These are phyloP conservation scores for Trochalopteron elliotii DNA, from an alignment of 2,113 vertebrate species.

Conservation along the genomic window DNA sequence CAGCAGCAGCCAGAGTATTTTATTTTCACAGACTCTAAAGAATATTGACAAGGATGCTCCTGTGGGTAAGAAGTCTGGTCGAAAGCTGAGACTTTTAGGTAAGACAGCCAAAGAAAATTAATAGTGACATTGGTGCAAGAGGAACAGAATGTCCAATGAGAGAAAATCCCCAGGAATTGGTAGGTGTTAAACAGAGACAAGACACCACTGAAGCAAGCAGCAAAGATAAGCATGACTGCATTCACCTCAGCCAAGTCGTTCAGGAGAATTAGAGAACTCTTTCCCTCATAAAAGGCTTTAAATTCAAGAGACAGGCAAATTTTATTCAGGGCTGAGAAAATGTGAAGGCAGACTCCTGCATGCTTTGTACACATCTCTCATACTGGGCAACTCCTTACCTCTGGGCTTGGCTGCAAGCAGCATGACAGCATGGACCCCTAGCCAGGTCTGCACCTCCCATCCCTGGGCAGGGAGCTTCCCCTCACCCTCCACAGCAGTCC, in stretches of 20 bases:
- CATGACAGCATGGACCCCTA: rapidly evolving
- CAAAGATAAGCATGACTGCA: not conserved
- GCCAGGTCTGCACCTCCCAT: rapidly evolving
- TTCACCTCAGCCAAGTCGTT: not conserved
- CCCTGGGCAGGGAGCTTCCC: not conserved
- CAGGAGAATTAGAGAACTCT: not conserved
- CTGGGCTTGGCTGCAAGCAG: not conserved
- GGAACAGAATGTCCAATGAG: not conserved
- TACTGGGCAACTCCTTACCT: not conserved
- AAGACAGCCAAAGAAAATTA: not conserved
- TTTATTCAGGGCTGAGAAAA: not conserved
- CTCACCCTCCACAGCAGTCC: not conserved
- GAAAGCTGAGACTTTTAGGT: not conserved
- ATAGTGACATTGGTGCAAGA: not conserved
- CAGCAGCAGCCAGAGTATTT: conserved; percentile 14
- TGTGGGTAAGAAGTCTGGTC: not conserved
- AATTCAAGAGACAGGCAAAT: not conserved
- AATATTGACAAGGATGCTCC: conserved; percentile 35
- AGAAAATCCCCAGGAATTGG: not conserved
- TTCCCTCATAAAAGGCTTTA: not conserved
- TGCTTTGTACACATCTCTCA: not conserved
- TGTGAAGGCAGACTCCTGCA: not conserved
- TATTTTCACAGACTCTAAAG: conserved; percentile 5
- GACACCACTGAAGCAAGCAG: not conserved
- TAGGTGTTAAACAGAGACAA: not conserved